phyloP scores from a whole-genome alignment of 2,797 vertebrate species.

The Sciurus vulgaris region DNA sequence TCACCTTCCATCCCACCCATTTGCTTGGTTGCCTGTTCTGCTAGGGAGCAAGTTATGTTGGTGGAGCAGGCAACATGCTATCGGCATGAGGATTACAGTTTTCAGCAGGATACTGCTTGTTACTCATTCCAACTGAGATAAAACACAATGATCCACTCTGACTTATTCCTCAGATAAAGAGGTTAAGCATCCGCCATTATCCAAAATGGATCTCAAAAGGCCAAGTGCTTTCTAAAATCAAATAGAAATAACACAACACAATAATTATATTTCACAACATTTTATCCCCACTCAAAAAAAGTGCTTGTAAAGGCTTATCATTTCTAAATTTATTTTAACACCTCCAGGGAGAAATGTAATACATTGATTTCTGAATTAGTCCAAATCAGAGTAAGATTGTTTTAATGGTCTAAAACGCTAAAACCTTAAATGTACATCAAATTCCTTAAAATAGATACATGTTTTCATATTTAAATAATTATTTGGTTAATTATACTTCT shows the following conservation, averaged over 20 bases:
- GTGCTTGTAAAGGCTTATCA: conserved; percentile 10
- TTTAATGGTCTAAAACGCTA: conserved; percentile 6
- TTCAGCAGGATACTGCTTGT: neutral
- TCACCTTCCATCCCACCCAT: neutral
- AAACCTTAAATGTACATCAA: neutral
- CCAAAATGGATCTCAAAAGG: neutral
- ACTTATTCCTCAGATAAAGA: neutral
- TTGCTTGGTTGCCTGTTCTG: neutral
- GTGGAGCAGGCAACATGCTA: neutral
- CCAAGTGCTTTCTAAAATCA: neutral
- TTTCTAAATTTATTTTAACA: conserved; percentile 32
- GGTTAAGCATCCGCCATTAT: neutral
- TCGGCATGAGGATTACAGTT: neutral
- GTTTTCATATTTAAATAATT: neutral
- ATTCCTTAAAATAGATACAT: neutral
- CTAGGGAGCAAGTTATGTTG: neutral
- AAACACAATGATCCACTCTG: neutral
- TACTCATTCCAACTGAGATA: neutral
- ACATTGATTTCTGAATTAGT: neutral
- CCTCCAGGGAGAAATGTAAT: conserved; percentile 29
- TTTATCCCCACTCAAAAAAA: neutral
- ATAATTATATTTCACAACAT: conserved; percentile 9
- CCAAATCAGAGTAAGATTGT: neutral
- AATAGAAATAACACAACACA: neutral
- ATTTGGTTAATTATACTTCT: conserved; percentile 16